A percentile compares a stretch with the other conserved stretches of the same genome.
Conservation (phyloP, 2,113 vertebrate species). For the Larimichthys polyactis region DNA sequence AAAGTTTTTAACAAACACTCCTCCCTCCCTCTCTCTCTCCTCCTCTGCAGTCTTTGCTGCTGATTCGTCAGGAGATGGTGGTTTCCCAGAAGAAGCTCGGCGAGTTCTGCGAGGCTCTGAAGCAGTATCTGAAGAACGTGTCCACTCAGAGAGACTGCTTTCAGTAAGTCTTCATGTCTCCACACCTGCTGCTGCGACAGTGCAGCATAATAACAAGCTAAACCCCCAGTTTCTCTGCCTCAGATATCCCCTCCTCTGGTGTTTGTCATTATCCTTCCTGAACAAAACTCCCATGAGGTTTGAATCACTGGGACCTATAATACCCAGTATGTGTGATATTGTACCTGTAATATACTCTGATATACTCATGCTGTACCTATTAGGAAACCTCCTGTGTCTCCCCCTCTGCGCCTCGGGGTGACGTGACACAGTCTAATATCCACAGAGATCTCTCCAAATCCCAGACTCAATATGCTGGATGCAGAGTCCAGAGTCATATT, state of each 20-base stretch:
- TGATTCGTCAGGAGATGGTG: slow-evolving; percentile 95
- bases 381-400: slow-evolving; percentile 3
- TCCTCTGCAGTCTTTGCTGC: slow-evolving; percentile 87
- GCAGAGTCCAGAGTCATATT: slow-evolving; percentile 42
- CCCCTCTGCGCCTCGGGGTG: slow-evolving; percentile 27
- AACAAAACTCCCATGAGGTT: slow-evolving; percentile 18
- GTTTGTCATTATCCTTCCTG: slow-evolving; percentile 26
- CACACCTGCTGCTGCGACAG: neutral
- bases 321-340: neutral
- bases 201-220: neutral
- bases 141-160: slow-evolving; percentile 91
- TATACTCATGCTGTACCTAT: slow-evolving; percentile 9
- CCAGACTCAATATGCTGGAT: slow-evolving; percentile 52
- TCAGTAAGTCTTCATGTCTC: slow-evolving; percentile 87
- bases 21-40: neutral
- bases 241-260: slow-evolving; percentile 15
- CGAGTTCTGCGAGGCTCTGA: slow-evolving; percentile 92
- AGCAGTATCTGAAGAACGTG: slow-evolving; percentile 94
- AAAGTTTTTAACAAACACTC: neutral
- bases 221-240: slow-evolving; percentile 15
- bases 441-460: slow-evolving; percentile 55
- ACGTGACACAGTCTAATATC: slow-evolving; percentile 46
- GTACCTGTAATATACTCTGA: slow-evolving; percentile 25
- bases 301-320: slow-evolving; percentile 10
- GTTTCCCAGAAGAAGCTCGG: slow-evolving; percentile 93